Base-by-base conservation (phyloP, 2,888 invertebrate genomes). In the Sclerodermus sp. region DNA sequence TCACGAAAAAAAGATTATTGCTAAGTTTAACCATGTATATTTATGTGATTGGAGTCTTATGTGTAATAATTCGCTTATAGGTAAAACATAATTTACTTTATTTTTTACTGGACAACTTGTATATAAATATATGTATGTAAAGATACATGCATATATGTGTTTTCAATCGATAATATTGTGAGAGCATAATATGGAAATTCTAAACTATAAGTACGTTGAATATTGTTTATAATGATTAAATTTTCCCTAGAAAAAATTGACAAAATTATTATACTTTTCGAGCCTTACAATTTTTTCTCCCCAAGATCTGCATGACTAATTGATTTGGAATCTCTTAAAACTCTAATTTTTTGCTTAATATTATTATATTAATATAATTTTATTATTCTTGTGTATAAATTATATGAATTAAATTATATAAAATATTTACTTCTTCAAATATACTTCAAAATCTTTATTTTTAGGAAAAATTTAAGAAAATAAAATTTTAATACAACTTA, bases 101-200 rank as follows among this genome's bases (percentile, higher is more conserved):
- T 43, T 55, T 42, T 47, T 46, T 45, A 41, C 43, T 51, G 55
- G 13, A 55, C 48, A 58, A 51, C 53, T 51, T 39, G 53, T 57
- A 49, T 42, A 34, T 41, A 48, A 39, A 30, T 42, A 8, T 23
- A 23, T 23, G 8, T 23, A 8, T 23, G 23, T 23, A 8, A 3
- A 23, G 4, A 23, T 23, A 23, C 23, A 23, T 8, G 23, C 23
- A 8, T 23, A 23, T 23, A 23, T 5, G 8, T 23, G 23, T 23
- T 23, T 23, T 23, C 23, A 8, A 23, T 23, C 23, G 8, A 23
- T 8, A 23, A 8, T 8, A 23, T 5, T 23, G 23, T 5, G 23
- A 8, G 8, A 23, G 8, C 23, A n/a, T n/a, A n/a, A n/a, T n/a
- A 23, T 23, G 23, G 8, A 23, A 23, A 23, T 23, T 23, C 23